A percentile compares a stretch with the other conserved stretches of the same genome.
These are phyloP conservation scores for Takifugu ocellatus DNA, from an alignment of 2,797 vertebrate species.

Conservation along the genomic window DNA sequence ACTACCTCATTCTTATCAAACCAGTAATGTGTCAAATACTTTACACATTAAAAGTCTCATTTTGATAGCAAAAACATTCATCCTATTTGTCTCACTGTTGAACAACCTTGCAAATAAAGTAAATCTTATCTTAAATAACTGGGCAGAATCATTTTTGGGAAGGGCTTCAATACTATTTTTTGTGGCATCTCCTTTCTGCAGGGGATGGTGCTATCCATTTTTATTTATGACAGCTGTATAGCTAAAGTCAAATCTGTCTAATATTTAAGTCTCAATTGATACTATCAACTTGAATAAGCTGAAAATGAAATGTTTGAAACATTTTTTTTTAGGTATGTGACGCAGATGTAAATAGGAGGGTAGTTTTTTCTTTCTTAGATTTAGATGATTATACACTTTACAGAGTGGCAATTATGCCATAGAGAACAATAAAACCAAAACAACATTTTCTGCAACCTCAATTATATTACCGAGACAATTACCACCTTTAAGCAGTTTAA, in stretches of 20 bases:
- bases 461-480: slow-evolving; percentile 60
- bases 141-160: too few relatives aligned
- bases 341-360: not conserved
- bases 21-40: too few relatives aligned
- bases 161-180: too few relatives aligned
- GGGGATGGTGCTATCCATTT: not conserved
- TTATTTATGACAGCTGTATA: not conserved
- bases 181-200: too few relatives aligned
- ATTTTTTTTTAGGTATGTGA: not conserved
- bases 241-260: too few relatives aligned
- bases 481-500: slow-evolving; percentile 47
- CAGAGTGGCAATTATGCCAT: slow-evolving; percentile 30
- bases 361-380: slow-evolving; percentile 7
- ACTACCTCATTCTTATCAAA: too few relatives aligned
- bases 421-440: slow-evolving; percentile 38
- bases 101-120: too few relatives aligned
- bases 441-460: slow-evolving; percentile 41
- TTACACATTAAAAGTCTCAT: too few relatives aligned
- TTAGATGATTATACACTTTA: slow-evolving; percentile 31
- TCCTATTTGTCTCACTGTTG: too few relatives aligned
- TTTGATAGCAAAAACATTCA: not conserved
- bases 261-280: too few relatives aligned
- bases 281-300: too few relatives aligned
- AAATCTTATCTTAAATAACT: too few relatives aligned
- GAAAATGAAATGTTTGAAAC: slow-evolving; percentile 1